Percentiles rank a stretch among this genome's conserved stretches.
These are phyloP conservation scores for Ypsolopha sequella DNA, from an alignment of 2,888 invertebrate genomes.

Conservation along the genomic window DNA sequence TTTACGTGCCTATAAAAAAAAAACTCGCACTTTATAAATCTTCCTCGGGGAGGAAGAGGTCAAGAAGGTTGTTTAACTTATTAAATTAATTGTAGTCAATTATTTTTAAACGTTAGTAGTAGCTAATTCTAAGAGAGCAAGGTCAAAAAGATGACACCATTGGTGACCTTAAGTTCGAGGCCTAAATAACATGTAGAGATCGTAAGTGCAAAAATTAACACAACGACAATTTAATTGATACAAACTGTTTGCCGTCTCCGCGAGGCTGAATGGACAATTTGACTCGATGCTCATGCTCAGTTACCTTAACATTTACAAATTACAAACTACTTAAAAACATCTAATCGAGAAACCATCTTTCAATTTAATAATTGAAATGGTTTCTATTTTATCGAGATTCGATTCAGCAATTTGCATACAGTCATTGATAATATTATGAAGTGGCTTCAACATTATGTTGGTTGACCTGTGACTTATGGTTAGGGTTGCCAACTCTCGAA, in stretches of 20 bases:
- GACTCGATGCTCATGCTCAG: not conserved
- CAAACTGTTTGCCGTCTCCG: slow-evolving; percentile 32
- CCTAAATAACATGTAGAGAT: slow-evolving; percentile 11
- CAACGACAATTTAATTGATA: slow-evolving; percentile 58
- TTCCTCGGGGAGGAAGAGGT: too few species aligned
- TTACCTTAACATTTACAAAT: not conserved
- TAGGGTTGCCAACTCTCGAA: too few species aligned
- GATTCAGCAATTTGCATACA: not conserved
- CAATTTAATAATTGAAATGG: too few species aligned
- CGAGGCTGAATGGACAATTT: slow-evolving; percentile 14
- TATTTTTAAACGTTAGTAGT: not conserved
- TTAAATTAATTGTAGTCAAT: too few species aligned
- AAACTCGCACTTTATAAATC: too few species aligned
- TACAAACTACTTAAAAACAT: too few species aligned
- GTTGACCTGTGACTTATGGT: too few species aligned
- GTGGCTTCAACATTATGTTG: too few species aligned
- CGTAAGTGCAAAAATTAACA: slow-evolving; percentile 47
- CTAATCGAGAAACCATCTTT: too few species aligned
- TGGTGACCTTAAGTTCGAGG: not conserved
- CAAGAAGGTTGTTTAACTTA: too few species aligned
- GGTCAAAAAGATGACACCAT: slow-evolving; percentile 1
- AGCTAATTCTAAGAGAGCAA: not conserved
- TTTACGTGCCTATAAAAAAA: too few species aligned
- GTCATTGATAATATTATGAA: slow-evolving; percentile 11
- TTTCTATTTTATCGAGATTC: not conserved